Conservation (phyloP, 30 jellyfish, hydroid and myxozoan species). For the Pseudorhiza aurosa region DNA sequence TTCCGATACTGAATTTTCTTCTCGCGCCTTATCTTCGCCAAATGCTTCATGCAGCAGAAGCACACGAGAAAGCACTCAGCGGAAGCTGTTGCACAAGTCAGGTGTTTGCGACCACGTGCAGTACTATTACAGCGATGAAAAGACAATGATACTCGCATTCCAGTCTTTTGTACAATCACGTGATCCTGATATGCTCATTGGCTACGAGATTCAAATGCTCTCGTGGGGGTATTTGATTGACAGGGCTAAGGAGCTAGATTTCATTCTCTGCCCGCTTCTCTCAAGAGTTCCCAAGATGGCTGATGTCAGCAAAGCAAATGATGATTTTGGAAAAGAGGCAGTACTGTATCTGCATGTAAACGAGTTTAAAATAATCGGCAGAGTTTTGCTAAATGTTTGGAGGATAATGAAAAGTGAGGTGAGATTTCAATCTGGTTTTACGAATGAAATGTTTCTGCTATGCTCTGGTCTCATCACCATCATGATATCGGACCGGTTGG, state of each 20-base stretch:
- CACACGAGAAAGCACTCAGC: neutral
- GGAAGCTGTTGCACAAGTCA: conserved; percentile 22
- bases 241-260: conserved; percentile 82
- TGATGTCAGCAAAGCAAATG: conserved; percentile 16
- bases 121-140: conserved; percentile 66
- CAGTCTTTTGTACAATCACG: conserved; percentile 61
- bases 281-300: conserved; percentile 78
- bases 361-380: conserved; percentile 78
- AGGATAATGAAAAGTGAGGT: conserved; percentile 97
- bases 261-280: conserved; percentile 71
- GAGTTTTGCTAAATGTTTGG: conserved; percentile 93
- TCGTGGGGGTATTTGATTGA: conserved; percentile 96
- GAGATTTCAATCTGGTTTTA: no score
- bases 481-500: no score
- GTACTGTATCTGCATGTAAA: conserved; percentile 65
- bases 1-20: no score
- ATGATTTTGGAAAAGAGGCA: conserved; percentile 37
- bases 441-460: no score
- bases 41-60: neutral
- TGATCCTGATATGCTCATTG: conserved; percentile 93
- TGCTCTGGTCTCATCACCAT: no score
- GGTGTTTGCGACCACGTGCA: conserved; percentile 56
- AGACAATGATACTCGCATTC: conserved; percentile 70
- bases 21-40: no score
- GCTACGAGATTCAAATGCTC: conserved; percentile 95